Percentiles rank a stretch among this genome's conserved stretches.
phyloP scores from a whole-genome alignment of 2,113 vertebrate genomes.

The Bungarus multicinctus region DNA sequence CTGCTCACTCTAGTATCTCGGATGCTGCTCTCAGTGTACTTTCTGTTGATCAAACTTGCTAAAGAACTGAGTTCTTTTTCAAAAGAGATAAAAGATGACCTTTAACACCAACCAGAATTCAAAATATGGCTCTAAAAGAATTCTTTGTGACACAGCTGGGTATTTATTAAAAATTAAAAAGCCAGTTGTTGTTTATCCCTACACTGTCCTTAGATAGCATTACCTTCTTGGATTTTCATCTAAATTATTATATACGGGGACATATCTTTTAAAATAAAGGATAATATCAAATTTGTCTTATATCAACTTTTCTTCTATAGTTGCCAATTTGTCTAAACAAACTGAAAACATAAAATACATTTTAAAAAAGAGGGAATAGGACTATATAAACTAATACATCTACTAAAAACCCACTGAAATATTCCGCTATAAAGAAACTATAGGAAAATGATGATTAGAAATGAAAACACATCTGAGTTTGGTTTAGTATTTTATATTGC shows the following conservation, averaged over 20 bases:
- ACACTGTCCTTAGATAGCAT: fast-evolving
- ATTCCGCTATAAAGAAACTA: neutral
- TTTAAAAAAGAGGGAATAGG: neutral
- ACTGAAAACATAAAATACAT: neutral
- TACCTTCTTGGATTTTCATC: fast-evolving
- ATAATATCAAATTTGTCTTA: neutral
- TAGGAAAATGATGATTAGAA: neutral
- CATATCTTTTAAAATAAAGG: neutral
- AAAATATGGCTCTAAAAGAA: conserved; percentile 33
- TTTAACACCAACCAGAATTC: conserved; percentile 47
- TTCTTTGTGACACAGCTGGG: conserved; percentile 40
- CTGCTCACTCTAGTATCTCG: conserved; percentile 6
- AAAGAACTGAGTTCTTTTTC: conserved; percentile 29
- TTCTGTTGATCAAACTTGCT: conserved; percentile 12
- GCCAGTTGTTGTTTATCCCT: neutral
- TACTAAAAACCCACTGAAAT: neutral
- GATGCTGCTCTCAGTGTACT: neutral
- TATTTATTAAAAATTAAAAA: conserved; percentile 35
- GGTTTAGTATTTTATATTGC: neutral
- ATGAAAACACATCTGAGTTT: neutral
- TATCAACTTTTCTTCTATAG: neutral
- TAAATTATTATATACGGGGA: fast-evolving
- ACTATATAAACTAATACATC: neutral
- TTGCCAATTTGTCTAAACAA: neutral
- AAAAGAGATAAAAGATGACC: conserved; percentile 47